Evolutionary conservation across 2,888 invertebrate species (phyloP).

Genomic region (Drosophila parthenogenetica): DNA sequence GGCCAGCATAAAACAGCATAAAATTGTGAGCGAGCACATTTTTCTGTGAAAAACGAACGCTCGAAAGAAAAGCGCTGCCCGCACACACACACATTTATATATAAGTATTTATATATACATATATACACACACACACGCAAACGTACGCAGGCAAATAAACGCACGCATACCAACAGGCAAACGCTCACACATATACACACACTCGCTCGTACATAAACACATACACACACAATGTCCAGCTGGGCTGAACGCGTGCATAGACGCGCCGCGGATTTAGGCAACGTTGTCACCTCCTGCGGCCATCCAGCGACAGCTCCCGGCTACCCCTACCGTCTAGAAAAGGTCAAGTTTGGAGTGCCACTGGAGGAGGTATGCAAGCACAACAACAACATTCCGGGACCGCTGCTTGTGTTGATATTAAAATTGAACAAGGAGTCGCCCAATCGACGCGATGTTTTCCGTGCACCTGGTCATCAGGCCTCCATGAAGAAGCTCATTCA

Average conservation of each 20-base stretch:
- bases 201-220: slow-evolving; percentile 11
- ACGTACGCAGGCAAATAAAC: slow-evolving; percentile 43
- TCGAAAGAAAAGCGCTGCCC: slow-evolving; percentile 65
- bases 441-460: slow-evolving; percentile 95
- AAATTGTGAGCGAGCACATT: slow-evolving; percentile 72
- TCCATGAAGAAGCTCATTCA: slow-evolving; percentile 97
- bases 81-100: slow-evolving; percentile 19
- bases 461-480: slow-evolving; percentile 97
- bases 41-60: slow-evolving; percentile 71
- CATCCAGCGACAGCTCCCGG: slow-evolving; percentile 90
- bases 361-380: slow-evolving; percentile 97
- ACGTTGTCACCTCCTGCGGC: slow-evolving; percentile 96
- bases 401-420: slow-evolving; percentile 94
- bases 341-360: slow-evolving; percentile 97
- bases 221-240: slow-evolving; percentile 88
- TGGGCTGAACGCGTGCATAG: slow-evolving; percentile 97
- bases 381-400: slow-evolving; percentile 97
- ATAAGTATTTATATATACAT: background rate
- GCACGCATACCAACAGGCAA: slow-evolving; percentile 34
- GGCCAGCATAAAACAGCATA: slow-evolving; percentile 70
- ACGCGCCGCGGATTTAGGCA: slow-evolving; percentile 95
- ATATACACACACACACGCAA: slow-evolving; percentile 9
- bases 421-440: slow-evolving; percentile 98
- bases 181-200: slow-evolving; percentile 23
- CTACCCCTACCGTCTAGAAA: slow-evolving; percentile 93